Percentiles rank a stretch among this genome's conserved stretches.
These are phyloP conservation scores for Ammodytes dubius DNA, from an alignment of 2,113 vertebrate genomes.

Conservation along the genomic window DNA sequence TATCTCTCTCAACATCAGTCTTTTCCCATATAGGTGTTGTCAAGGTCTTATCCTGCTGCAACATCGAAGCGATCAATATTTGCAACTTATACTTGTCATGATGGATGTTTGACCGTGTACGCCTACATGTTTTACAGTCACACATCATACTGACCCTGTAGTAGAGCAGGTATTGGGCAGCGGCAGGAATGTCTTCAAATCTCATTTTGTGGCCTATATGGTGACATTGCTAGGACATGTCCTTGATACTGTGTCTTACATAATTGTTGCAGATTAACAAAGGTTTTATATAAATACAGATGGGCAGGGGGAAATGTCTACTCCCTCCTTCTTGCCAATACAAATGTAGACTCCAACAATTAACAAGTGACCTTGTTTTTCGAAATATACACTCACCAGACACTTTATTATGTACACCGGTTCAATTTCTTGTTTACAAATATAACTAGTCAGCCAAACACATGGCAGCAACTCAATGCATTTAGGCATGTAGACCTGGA, in stretches of 20 bases:
- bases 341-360: background rate
- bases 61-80: slow-evolving; percentile 51
- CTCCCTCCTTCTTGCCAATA: background rate
- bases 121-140: slow-evolving; percentile 23
- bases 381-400: background rate
- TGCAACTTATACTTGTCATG: slow-evolving; percentile 17
- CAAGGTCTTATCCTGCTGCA: slow-evolving; percentile 43
- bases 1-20: background rate
- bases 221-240: slow-evolving; percentile 7
- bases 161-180: background rate
- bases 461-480: too few species aligned
- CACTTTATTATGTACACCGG: too few species aligned
- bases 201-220: slow-evolving; percentile 4
- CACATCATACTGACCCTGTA: slow-evolving; percentile 21
- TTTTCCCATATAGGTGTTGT: slow-evolving; percentile 1
- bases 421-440: too few species aligned
- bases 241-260: background rate
- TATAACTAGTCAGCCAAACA: too few species aligned
- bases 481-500: too few species aligned
- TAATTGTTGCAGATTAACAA: background rate
- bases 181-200: background rate
- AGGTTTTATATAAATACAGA: background rate
- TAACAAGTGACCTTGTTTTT: background rate
- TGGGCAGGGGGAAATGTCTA: background rate
- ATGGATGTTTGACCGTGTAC: slow-evolving; percentile 39